These are phyloP conservation scores for Drosophila subsilvestris DNA, from an alignment of 2,888 invertebrate species.

Conservation along the genomic window DNA sequence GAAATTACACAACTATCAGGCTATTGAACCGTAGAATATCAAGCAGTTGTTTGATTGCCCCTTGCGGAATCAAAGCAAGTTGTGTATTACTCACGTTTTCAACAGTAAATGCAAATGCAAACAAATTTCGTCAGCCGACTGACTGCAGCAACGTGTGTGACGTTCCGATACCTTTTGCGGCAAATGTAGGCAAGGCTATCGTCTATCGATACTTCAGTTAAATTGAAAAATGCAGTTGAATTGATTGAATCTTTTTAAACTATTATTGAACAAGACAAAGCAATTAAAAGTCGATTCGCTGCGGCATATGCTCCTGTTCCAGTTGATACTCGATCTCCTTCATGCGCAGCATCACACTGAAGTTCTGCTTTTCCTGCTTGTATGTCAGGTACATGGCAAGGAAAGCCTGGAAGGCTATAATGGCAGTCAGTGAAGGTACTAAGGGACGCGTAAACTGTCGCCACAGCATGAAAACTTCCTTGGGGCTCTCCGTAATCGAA, in stretches of 20 bases:
- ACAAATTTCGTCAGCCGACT: constrained; percentile 71
- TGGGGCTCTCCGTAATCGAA: constrained; percentile 86
- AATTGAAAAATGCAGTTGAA: background rate
- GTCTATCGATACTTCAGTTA: background rate
- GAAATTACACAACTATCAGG: constrained; percentile 28
- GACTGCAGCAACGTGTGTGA: constrained; percentile 68
- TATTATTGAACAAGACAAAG: constrained; percentile 21
- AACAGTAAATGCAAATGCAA: constrained; percentile 55
- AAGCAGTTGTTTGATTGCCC: background rate
- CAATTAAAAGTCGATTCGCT: constrained; percentile 48
- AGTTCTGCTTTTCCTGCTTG: constrained; percentile 85
- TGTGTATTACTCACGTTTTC: constrained; percentile 66
- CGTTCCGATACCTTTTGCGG: constrained; percentile 43
- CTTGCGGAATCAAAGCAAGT: background rate
- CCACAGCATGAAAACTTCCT: constrained; percentile 85
- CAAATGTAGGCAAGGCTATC: background rate
- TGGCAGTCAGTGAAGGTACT: constrained; percentile 84
- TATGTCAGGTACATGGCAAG: constrained; percentile 87
- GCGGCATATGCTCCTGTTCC: constrained; percentile 61
- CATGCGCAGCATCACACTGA: constrained; percentile 73
- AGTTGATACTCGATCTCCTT: constrained; percentile 72
- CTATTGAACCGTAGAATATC: constrained; percentile 3
- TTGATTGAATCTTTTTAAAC: constrained; percentile 1
- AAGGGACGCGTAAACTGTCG: constrained; percentile 86
- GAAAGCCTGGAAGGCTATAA: constrained; percentile 85